Conservation (phyloP, 92 coral and sea anemone genomes). For the Porites cylindrica region DNA sequence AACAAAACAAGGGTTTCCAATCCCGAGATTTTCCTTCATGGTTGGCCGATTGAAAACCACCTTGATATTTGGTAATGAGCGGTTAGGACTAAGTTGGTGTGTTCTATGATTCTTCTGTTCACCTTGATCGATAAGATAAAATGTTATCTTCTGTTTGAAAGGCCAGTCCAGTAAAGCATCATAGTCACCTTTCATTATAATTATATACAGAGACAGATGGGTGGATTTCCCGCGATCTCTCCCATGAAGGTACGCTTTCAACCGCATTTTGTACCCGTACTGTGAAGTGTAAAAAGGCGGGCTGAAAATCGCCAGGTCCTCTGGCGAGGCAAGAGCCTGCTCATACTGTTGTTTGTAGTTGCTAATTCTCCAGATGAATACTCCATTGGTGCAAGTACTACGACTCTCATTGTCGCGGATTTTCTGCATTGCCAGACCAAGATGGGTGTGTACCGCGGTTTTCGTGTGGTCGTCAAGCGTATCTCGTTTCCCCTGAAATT, state of each 20-base stretch:
- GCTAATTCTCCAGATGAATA: constrained; percentile 91
- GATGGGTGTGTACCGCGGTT: constrained; percentile 87
- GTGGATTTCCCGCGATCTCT: constrained; percentile 97
- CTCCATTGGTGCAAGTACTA: constrained; percentile 89
- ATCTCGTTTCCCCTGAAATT: constrained; percentile 84
- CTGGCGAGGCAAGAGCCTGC: constrained; percentile 86
- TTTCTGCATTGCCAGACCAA: constrained; percentile 89
- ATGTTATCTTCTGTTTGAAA: constrained; percentile 96
- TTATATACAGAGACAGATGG: constrained; percentile 92
- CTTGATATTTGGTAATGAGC: constrained; percentile 97
- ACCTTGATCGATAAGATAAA: constrained; percentile 91
- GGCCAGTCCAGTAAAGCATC: constrained; percentile 98
- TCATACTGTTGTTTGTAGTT: constrained; percentile 89
- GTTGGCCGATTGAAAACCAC: constrained; percentile 97
- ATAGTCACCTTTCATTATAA: constrained; percentile 97
- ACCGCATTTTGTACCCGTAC: constrained; percentile 94
- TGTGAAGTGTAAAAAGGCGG: constrained; percentile 95
- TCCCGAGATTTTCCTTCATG: constrained; percentile 94
- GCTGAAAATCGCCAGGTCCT: constrained; percentile 96
- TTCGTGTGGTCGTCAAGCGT: constrained; percentile 90
- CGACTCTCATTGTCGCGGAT: constrained; percentile 98
- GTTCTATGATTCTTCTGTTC: constrained; percentile 92
- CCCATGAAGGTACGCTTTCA: constrained; percentile 95
- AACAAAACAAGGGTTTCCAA: constrained; percentile 98
- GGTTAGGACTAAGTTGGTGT: constrained; percentile 93